phyloP scores from a whole-genome alignment of 2,888 invertebrate species.

The Stegophylla sp. region DNA sequence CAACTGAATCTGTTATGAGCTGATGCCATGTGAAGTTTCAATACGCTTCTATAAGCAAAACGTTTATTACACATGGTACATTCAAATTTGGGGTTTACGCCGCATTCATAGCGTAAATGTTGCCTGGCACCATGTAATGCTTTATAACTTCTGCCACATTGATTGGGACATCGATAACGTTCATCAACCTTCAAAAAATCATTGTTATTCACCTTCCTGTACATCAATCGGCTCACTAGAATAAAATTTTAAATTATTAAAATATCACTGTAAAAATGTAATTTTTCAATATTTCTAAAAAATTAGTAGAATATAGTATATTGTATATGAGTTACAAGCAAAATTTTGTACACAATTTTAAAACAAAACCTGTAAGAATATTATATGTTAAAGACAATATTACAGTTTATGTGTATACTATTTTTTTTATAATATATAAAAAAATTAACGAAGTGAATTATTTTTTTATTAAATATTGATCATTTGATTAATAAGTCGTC shows the following conservation, averaged over 20 bases:
- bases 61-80: constrained; percentile 78
- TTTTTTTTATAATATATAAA: background rate
- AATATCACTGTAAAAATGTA: background rate
- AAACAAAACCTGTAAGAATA: background rate
- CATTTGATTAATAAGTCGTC: constrained; percentile 12
- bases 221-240: background rate
- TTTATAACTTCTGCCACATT: constrained; percentile 58
- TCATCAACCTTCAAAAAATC: constrained; percentile 3
- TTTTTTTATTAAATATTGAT: constrained; percentile 12
- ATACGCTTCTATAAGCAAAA: constrained; percentile 63
- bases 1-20: constrained; percentile 10
- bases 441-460: constrained; percentile 12
- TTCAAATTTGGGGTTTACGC: constrained; percentile 75
- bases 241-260: constrained; percentile 3
- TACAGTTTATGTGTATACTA: background rate
- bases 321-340: background rate
- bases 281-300: background rate
- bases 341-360: background rate
- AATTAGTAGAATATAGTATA: background rate
- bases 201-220: constrained; percentile 10
- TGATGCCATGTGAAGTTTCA: constrained; percentile 58
- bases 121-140: constrained; percentile 64
- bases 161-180: constrained; percentile 37
- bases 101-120: constrained; percentile 64
- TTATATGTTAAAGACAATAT: background rate